Base-by-base conservation (phyloP, 2,888 invertebrate genomes). In the Chymomyza caudatula region DNA sequence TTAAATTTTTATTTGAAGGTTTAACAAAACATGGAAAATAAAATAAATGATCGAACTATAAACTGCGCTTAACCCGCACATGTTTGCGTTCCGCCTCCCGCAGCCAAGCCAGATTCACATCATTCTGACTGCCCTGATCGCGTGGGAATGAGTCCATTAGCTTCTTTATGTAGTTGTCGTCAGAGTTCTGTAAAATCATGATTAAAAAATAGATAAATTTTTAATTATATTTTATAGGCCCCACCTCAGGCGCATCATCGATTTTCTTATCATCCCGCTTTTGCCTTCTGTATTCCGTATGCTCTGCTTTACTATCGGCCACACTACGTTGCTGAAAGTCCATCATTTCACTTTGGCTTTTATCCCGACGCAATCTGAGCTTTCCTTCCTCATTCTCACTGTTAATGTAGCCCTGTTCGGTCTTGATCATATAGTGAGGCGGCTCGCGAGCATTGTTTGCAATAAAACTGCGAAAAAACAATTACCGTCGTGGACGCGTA, bases 101-200 rank as follows among this genome's bases (percentile, higher is more conserved):
- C 2, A 85, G 62, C 15, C 8, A 37, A 4, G 67, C 71, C 11
- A 71, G 62, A 19, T 82, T 72, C 4, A 74, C 73, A 60, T 69
- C 69, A 57, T 75, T 80, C 11, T 72, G 76, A 53, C 74, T 71
- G 8, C 74, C 76, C 47, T 71, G 74, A 60, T 78, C 81, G 51
- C 86, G 88, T 2, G 90, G 89, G 62, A 90, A 90, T 0, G 90
- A 90, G 61, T 89, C 86, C 64, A 88, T 87, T 20, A 90, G 70
- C 58, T 88, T 83, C 55, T 86, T 87, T 1, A 90, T 68, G 63
- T 90, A 89, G 61, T 85, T 88, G 37, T 83, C 86, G 61, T 82
- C 77, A 2, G 65, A 42, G 23, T 68, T 76, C 88, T 88, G 23
- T 11, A 63, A 44, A 4, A 52, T n/a, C n/a, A n/a, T n/a, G n/a